These are phyloP conservation scores for Anarhynchus alexandrinus DNA, from an alignment of 2,113 vertebrate species.

Conservation along the genomic window DNA sequence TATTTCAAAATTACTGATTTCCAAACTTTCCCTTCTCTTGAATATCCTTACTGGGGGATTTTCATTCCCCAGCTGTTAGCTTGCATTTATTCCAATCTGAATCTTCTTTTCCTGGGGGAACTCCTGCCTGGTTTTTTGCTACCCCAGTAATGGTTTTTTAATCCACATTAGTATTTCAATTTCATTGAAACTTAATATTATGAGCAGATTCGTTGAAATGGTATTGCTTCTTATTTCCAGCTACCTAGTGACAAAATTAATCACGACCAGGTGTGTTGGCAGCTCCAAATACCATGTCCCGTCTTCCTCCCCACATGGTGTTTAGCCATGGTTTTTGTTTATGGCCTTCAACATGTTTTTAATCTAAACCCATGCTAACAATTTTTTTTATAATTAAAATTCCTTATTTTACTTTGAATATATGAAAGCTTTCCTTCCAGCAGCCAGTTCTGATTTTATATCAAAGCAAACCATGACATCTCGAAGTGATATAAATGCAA, in stretches of 20 bases:
- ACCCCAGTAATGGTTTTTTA: background rate
- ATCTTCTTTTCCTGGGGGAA: background rate
- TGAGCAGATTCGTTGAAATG: background rate
- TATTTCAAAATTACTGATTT: background rate
- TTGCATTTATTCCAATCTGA: background rate
- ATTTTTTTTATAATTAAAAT: background rate
- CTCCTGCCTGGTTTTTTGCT: background rate
- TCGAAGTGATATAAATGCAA: background rate
- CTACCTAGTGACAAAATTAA: background rate
- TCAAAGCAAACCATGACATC: background rate
- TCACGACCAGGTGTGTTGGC: background rate
- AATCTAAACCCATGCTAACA: background rate
- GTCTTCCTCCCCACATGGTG: background rate
- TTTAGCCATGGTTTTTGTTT: background rate
- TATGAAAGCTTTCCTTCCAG: background rate
- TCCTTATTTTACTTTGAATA: background rate
- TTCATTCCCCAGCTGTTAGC: background rate
- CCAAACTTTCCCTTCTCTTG: background rate
- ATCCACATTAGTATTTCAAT: background rate
- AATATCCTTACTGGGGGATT: background rate
- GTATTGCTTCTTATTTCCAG: background rate
- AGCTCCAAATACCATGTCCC: rapidly evolving
- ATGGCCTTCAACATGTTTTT: background rate
- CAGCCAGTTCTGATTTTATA: background rate
- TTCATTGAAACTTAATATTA: background rate